phyloP scores from a whole-genome alignment of 2,797 vertebrate species.

The Varecia variegata region DNA sequence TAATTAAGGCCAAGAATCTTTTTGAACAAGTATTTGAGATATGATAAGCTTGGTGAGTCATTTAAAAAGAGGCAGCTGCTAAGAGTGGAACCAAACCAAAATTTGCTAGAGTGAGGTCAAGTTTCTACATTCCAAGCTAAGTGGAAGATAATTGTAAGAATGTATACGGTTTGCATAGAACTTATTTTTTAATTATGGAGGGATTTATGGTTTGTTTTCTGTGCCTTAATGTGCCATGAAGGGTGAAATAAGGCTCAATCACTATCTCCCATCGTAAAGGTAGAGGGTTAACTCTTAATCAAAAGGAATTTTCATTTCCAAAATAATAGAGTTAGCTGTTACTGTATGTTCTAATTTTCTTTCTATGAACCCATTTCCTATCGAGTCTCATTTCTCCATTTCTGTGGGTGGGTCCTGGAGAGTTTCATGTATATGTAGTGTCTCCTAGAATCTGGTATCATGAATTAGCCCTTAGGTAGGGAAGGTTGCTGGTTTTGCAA shows the following conservation, averaged over 20 bases:
- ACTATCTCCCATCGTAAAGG: neutral
- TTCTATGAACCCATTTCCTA: neutral
- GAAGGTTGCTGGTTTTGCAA: neutral
- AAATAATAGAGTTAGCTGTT: neutral
- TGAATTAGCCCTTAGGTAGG: neutral
- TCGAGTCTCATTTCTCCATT: neutral
- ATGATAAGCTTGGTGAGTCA: neutral
- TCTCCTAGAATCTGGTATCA: neutral
- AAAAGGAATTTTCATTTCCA: neutral
- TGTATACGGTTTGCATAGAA: neutral
- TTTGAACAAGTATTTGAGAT: neutral
- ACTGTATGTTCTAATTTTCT: neutral
- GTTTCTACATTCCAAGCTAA: neutral
- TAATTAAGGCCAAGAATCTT: neutral
- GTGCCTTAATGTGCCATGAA: neutral
- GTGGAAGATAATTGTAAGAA: neutral
- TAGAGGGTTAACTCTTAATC: neutral
- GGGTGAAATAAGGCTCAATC: neutral
- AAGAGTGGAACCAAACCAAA: neutral
- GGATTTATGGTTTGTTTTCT: neutral
- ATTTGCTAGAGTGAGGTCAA: neutral
- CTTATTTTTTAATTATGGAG: conserved; percentile 26
- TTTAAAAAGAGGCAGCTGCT: neutral
- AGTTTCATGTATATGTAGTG: neutral
- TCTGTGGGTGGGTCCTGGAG: neutral